phyloP scores from a whole-genome alignment of 2,797 vertebrate species.

The Loriculus beryllinus region DNA sequence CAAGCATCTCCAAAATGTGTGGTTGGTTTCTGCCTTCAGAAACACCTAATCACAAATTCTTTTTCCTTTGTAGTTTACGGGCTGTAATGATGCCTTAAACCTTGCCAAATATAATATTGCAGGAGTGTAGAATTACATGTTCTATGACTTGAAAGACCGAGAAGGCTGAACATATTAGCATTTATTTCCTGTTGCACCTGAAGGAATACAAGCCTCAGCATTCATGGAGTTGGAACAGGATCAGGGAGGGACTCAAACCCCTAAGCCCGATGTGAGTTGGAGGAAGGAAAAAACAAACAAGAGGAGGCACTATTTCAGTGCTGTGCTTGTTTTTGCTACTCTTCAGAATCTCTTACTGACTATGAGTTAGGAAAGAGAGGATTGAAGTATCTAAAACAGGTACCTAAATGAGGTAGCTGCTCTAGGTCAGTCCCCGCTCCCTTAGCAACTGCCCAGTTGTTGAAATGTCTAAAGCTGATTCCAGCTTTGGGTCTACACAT shows the following conservation, averaged over 20 bases:
- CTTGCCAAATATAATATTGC: conserved; percentile 30
- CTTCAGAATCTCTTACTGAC: background rate
- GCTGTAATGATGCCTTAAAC: conserved; percentile 1
- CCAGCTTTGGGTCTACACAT: background rate
- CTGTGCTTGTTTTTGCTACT: background rate
- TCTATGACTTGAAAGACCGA: background rate
- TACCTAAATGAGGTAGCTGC: background rate
- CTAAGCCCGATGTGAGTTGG: background rate
- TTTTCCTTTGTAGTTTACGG: conserved; percentile 21
- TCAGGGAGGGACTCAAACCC: background rate
- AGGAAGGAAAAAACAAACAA: background rate
- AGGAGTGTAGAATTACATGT: background rate
- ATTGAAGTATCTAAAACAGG: background rate
- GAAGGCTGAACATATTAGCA: background rate
- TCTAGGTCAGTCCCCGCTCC: background rate
- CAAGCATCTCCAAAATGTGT: background rate
- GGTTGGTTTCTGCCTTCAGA: background rate
- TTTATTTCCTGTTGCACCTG: conserved; percentile 3
- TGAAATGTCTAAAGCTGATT: background rate
- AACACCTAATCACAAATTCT: background rate
- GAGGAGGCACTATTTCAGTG: background rate
- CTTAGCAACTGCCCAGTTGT: background rate
- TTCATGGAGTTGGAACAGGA: conserved; percentile 13
- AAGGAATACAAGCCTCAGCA: conserved; percentile 21
- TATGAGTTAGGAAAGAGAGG: background rate